Conservation (phyloP, 2,888 invertebrate genomes). For the Eupeodes luniger region DNA sequence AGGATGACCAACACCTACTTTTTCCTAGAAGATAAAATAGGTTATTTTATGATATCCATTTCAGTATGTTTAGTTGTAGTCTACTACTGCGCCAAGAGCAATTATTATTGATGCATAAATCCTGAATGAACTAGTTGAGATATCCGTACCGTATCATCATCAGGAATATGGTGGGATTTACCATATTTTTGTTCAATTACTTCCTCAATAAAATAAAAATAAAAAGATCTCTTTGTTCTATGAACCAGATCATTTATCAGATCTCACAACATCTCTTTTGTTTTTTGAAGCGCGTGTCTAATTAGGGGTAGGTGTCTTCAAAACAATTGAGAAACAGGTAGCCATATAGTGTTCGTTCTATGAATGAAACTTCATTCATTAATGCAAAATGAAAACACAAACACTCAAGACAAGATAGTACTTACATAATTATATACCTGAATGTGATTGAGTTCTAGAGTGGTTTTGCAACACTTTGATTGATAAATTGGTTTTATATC, state of each 20-base stretch:
- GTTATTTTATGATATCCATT: not conserved
- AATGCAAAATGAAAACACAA: not conserved
- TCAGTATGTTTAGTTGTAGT: not conserved
- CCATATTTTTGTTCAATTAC: slow-evolving; percentile 3
- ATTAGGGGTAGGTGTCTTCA: slow-evolving; percentile 3
- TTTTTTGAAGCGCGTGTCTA: slow-evolving; percentile 20
- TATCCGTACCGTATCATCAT: not conserved
- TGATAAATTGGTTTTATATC: too few species aligned
- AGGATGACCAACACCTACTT: slow-evolving; percentile 18
- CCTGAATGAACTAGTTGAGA: slow-evolving; percentile 5
- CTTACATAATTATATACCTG: not conserved
- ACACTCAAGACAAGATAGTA: not conserved
- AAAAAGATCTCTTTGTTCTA: not conserved
- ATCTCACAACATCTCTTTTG: slow-evolving; percentile 23
- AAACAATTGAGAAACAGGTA: slow-evolving; percentile 7
- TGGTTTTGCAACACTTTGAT: too few species aligned
- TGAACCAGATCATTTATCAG: slow-evolving; percentile 3
- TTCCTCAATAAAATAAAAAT: slow-evolving; percentile 12
- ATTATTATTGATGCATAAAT: not conserved
- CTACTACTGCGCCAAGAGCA: not conserved
- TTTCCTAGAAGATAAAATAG: slow-evolving; percentile 16
- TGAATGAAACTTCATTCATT: slow-evolving; percentile 2
- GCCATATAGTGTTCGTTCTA: not conserved
- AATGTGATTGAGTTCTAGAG: too few species aligned
- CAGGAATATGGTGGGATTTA: slow-evolving; percentile 15